Base-by-base conservation (phyloP, 2,113 vertebrate species). In the Panthera tigris region DNA sequence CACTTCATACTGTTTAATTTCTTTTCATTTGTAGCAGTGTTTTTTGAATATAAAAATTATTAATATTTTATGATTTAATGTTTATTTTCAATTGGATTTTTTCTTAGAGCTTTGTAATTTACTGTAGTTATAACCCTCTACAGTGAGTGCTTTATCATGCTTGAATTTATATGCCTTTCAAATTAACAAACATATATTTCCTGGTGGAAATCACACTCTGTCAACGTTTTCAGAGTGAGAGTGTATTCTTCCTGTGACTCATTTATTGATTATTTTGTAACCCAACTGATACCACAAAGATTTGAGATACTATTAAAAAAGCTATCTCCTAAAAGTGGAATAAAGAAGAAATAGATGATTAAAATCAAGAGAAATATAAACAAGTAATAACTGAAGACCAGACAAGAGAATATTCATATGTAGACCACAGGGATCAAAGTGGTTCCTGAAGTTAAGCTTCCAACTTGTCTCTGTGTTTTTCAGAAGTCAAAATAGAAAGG, bases 21-120 rank as follows among this genome's bases (percentile, higher is more conserved):
- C 15, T 6, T 95, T 84, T 76, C 79, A 84, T 33, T 80, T 94
- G n/a, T 68, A 45, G 15, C 29, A 76, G 61, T 3, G 81, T 45
- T 92, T 84, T 39, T 55, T 87, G 12, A 69, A 68, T 9, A 74
- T 45, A 74, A 87, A 79, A 25, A 36, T 78, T 33, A 65, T 71
- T 87, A 89, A 71, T 48, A 68, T 80, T 84, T 79, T 48, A 25
- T 93, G 57, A 80, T 74, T 94, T 94, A 95, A 41, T 66, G 33
- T 93, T 41, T 93, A 83, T 93, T 94, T 87, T 93, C 25, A 85
- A 25, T 80, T 93, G 31, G 74, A 85, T 21, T 76, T 84, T 89
- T 66, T 9, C 45, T 52, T 48, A 82, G 15, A 1, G 18, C 2
- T 81, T 84, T 4, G 33, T 96, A 96, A 93, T 66, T 95, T 79